Base-by-base conservation (phyloP, 2,113 vertebrate species). In the Lepidothrix coronata region DNA sequence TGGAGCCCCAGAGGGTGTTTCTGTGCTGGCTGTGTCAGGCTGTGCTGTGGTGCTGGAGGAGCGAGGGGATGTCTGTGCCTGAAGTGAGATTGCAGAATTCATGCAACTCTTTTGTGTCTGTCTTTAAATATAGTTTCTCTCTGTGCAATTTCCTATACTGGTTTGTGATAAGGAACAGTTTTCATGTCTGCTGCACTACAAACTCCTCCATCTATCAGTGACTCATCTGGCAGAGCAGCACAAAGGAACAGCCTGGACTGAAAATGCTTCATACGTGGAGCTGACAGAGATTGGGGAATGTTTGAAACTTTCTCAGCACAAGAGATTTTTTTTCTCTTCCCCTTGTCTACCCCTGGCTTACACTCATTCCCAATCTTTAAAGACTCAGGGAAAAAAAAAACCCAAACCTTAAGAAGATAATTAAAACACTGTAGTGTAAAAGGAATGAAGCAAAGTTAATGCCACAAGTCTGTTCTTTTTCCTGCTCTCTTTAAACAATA, bases 181-280 rank as follows among this genome's bases (percentile, higher is more conserved):
- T 91, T 75, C 24, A 11, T 81, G 83, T 93, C 77, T 93, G 55
- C 71, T 65, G 54, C 39, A 35, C 52, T 44, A 58, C 80, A 81
- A 88, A 89, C 89, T 95, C 92, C 72, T 95, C 77, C 85, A 51
- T 93, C 83, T 73, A 57, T 58, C 91, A 22, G 5, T 95, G 95
- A 89, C 82, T 95, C 91, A 88, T 88, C 85, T 84, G 94, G 85
- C 72, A 95, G 71, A 0, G 3, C 74, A 80, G 57, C 48, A 82
- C 73, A 85, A 80, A 77, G 83, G 15, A 67, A 23, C 25, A 95
- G 79, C 49, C 74, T 74, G 81, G 39, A 65, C 83, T 85, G 52
- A 88, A 95, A 89, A 46, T 65, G 65, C 12, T 77, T 79, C 3
- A 2, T 85, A 24, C 2, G 1, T 14, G 46, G 81, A 74, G 37